Evolutionary conservation across 2,797 vertebrate genomes (phyloP).

Genomic region (Myotis vivesi): DNA sequence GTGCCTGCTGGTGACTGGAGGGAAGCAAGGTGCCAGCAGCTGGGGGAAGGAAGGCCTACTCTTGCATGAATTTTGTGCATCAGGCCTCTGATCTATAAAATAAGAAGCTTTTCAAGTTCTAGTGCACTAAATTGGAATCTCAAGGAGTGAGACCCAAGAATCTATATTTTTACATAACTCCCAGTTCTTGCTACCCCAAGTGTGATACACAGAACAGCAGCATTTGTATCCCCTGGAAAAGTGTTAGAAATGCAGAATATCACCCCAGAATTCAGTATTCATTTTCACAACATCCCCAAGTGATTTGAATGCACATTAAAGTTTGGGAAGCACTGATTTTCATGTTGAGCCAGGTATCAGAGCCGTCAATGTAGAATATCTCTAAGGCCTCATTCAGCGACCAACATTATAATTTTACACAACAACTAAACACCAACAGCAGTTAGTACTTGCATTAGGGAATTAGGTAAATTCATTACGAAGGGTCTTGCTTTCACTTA

Average conservation of each 20-base stretch:
- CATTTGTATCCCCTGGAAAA: not conserved
- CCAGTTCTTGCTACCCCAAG: not conserved
- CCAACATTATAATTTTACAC: not conserved
- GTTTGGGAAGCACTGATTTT: not conserved
- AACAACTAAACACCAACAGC: not conserved
- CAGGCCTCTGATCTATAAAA: not conserved
- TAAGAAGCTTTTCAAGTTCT: not conserved
- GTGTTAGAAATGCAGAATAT: not conserved
- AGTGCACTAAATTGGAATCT: not conserved
- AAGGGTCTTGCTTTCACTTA: not conserved
- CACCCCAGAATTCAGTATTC: not conserved
- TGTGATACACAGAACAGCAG: not conserved
- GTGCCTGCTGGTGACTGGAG: too few species aligned
- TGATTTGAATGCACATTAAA: not conserved
- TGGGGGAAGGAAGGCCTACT: too few species aligned
- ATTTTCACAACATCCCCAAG: not conserved
- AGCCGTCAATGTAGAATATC: not conserved
- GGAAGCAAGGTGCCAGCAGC: too few species aligned
- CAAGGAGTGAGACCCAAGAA: not conserved
- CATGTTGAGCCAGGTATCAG: not conserved
- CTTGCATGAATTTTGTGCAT: too few species aligned
- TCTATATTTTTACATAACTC: not conserved
- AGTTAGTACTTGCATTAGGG: not conserved
- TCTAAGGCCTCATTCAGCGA: not conserved
- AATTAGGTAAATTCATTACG: constrained; percentile 24